Evolutionary conservation across 2,113 vertebrate species (phyloP).

Genomic region (Calonectris borealis): DNA sequence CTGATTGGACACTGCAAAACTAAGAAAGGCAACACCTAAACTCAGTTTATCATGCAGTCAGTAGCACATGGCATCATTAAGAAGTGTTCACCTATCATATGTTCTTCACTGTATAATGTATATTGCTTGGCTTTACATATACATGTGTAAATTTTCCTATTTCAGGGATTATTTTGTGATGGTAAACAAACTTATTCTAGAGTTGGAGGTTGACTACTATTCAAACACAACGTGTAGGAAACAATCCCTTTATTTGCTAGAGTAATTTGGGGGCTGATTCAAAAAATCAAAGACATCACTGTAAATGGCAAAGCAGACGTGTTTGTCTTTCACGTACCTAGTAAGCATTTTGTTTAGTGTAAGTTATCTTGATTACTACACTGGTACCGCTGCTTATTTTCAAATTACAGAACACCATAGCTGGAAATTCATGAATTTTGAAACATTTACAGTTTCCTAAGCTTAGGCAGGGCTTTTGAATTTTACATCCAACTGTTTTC

Average conservation of each 20-base stretch:
- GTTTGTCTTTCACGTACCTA: neutral
- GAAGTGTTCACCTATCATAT: rapidly evolving
- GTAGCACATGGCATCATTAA: neutral
- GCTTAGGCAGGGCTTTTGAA: slow-evolving; percentile 26
- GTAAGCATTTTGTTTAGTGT: neutral
- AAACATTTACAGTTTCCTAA: neutral
- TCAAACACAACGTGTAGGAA: neutral
- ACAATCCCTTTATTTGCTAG: neutral
- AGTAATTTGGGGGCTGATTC: neutral
- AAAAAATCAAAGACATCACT: neutral
- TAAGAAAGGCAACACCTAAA: neutral
- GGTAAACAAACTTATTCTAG: neutral
- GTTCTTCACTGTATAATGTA: neutral
- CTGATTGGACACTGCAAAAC: neutral
- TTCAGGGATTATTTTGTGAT: neutral
- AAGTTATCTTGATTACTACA: neutral
- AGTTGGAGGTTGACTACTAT: neutral
- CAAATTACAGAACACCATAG: slow-evolving; percentile 5
- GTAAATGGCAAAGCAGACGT: neutral
- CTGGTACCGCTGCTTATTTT: neutral
- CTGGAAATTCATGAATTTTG: slow-evolving; percentile 31
- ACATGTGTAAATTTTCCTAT: neutral
- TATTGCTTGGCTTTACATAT: neutral
- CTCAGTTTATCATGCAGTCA: neutral
- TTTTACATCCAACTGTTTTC: slow-evolving; percentile 46